phyloP scores from a whole-genome alignment of 2,113 vertebrate species.

The Butorides virescens region DNA sequence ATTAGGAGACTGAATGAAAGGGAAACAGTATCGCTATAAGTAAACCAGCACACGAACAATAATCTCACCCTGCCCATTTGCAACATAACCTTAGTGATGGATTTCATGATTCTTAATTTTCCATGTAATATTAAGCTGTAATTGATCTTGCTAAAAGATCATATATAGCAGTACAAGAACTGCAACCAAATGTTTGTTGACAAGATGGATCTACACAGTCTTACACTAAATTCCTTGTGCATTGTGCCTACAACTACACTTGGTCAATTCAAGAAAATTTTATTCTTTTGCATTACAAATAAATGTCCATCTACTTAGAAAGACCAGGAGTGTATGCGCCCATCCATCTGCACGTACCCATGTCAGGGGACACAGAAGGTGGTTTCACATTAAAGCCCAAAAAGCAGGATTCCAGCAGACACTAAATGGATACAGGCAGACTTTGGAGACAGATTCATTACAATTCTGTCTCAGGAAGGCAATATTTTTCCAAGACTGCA shows the following conservation, averaged over 20 bases:
- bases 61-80: neutral
- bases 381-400: neutral
- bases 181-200: neutral
- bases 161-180: neutral
- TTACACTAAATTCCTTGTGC: neutral
- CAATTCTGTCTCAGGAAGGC: neutral
- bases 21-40: neutral
- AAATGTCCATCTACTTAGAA: fast-evolving
- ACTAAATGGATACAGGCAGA: neutral
- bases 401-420: neutral
- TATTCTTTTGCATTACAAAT: neutral
- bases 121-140: neutral
- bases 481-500: neutral
- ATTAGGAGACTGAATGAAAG: conserved; percentile 1
- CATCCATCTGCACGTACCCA: fast-evolving
- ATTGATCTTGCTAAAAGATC: neutral
- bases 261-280: neutral
- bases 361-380: neutral
- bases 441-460: neutral
- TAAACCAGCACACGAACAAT: neutral
- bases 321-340: fast-evolving
- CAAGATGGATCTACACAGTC: neutral
- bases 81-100: neutral
- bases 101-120: conserved; percentile 7
- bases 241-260: neutral